phyloP scores from a whole-genome alignment of 2,888 invertebrate genomes.

The Eupeodes luniger region DNA sequence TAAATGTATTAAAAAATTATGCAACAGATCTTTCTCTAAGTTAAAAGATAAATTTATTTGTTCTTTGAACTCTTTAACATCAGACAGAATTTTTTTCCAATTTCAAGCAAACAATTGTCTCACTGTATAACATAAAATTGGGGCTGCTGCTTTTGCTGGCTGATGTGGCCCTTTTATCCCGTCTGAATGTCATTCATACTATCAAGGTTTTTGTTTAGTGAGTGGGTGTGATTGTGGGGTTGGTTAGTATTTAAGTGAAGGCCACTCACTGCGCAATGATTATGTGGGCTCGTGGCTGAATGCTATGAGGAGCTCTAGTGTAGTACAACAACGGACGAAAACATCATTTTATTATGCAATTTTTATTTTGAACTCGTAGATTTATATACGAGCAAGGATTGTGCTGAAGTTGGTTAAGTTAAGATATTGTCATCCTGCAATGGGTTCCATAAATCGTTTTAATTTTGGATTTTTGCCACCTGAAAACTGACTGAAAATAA shows the following conservation, averaged over 20 bases:
- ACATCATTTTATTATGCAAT: slow-evolving; percentile 66
- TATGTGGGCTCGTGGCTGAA: slow-evolving; percentile 54
- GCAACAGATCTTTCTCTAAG: no score
- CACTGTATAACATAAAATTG: not conserved
- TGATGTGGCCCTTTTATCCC: slow-evolving; percentile 39
- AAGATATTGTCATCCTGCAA: slow-evolving; percentile 17
- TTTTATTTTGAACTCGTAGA: slow-evolving; percentile 24
- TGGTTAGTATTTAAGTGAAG: slow-evolving; percentile 58
- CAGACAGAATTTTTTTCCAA: not conserved
- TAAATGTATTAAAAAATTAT: no score
- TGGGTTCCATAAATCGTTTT: slow-evolving; percentile 54
- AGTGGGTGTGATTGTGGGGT: slow-evolving; percentile 17
- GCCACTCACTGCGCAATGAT: slow-evolving; percentile 71
- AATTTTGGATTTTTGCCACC: slow-evolving; percentile 67
- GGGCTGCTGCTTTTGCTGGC: not conserved
- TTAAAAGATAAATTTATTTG: no score
- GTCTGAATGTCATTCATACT: slow-evolving; percentile 73
- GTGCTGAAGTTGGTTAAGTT: slow-evolving; percentile 23
- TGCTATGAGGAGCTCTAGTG: not conserved
- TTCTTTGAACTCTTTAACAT: no score
- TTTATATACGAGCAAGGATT: not conserved
- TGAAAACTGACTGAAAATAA: not conserved
- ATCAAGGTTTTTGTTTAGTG: slow-evolving; percentile 44
- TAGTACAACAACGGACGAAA: not conserved
- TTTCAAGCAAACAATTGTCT: not conserved